Evolutionary conservation across 2,113 vertebrate species (phyloP), one percentile per base, ranked within the genome.

Genomic region (Cyprinodon tularosa): DNA sequence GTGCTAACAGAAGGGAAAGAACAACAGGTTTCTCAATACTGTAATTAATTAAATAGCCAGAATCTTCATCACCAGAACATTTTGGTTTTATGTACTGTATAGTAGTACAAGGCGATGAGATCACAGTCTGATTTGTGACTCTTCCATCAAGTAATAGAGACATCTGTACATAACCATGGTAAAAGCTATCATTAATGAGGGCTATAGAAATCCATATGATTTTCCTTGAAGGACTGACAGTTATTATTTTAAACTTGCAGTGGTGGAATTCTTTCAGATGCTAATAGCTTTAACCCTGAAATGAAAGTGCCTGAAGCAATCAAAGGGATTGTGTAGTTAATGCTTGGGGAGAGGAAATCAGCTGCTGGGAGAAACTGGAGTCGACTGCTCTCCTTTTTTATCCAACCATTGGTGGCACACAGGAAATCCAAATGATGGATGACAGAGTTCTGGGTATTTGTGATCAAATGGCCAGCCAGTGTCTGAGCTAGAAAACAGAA

Each of bases 401-500:
- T 84, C 78, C 44, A 57, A 85, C 83, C 81, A 76, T 47, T 40
- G 63, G 69, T 48, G 66, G 82, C 79, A 81, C 81, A 70, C 76
- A 75, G 82, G 74, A 69, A 77, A 70, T 78, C 78, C 76, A 84
- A 71, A 81, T 45, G 61, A 71, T 76, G 72, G 64, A 78, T 68
- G 60, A 83, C 62, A 29, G 76, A 40, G 71, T 73, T 87, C 44
- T 84, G 70, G 65, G 53, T 75, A 15, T 60, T 44, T 61, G 37
- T 45, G 70, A 78, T 95, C 91, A 95, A 80, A 95, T 95, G 83
- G 94, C 90, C 87, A 95, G 78, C 94, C 94, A 95, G 66, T 95
- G 94, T 40, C 57, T 93, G 63, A 94, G 92, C 94, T 95, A 89
- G 12, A 90, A 90, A 73, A 88, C 45, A 80, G 68, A 69, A 70